Conservation (phyloP, 2,113 vertebrate species). For the Psammodynastes pulverulentus region DNA sequence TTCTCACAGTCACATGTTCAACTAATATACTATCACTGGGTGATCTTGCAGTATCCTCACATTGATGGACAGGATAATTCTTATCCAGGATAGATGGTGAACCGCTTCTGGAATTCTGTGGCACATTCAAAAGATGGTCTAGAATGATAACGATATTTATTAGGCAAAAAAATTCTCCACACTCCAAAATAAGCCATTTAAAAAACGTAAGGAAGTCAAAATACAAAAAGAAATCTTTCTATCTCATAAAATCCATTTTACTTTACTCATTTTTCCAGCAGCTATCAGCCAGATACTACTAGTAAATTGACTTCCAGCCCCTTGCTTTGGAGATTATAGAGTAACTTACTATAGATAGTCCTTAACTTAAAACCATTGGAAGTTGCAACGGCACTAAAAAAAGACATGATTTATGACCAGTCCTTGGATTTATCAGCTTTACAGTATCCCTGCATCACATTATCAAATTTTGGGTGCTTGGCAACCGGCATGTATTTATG, state of each 20-base stretch:
- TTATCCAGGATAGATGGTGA: background rate
- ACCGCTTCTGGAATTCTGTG: constrained; percentile 20
- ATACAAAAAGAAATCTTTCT: background rate
- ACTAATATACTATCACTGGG: constrained; percentile 13
- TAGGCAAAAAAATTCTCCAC: background rate
- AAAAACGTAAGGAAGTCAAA: background rate
- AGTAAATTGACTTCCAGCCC: background rate
- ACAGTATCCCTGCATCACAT: background rate
- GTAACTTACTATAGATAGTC: background rate
- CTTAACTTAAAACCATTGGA: background rate
- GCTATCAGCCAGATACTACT: background rate
- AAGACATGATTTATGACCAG: background rate
- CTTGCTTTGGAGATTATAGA: background rate
- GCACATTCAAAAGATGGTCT: constrained; percentile 7
- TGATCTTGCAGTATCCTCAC: constrained; percentile 3
- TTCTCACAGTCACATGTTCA: constrained; percentile 49
- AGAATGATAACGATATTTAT: constrained; percentile 26
- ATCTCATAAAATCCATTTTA: background rate
- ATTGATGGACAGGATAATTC: constrained; percentile 1
- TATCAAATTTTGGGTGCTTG: background rate
- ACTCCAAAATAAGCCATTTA: background rate
- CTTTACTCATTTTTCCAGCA: background rate
- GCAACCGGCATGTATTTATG: background rate
- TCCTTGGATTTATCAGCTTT: background rate
- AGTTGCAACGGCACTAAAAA: background rate